Conservation (phyloP, 2,113 vertebrate species). For the Nesospiza acunhae region DNA sequence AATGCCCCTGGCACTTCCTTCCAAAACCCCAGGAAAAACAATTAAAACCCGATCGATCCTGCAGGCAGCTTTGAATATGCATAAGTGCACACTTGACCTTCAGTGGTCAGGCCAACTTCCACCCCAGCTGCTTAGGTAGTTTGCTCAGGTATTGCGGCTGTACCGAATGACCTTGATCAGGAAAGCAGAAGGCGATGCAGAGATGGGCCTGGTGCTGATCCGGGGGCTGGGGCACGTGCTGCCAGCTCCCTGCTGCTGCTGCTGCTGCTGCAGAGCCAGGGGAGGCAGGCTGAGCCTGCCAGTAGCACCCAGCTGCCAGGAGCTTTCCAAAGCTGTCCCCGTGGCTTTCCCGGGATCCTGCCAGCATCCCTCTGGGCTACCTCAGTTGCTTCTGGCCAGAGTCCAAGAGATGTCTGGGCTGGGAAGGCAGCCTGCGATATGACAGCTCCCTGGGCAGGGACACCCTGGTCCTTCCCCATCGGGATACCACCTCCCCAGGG, state of each 20-base stretch:
- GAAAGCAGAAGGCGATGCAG: neutral
- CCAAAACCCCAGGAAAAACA: constrained; percentile 98
- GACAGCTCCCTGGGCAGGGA: neutral
- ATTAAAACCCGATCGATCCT: constrained; percentile 98
- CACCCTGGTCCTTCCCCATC: neutral
- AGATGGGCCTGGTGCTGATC: neutral
- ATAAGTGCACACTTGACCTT: constrained; percentile 99
- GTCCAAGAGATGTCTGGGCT: neutral
- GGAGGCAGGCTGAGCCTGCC: neutral
- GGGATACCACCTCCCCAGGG: neutral
- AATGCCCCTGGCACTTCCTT: constrained; percentile 97
- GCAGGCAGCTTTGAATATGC: constrained; percentile 94
- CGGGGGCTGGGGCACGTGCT: fast-evolving
- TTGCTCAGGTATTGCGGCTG: constrained; percentile 60
- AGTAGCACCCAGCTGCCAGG: neutral
- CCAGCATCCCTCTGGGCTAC: neutral
- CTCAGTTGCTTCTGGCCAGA: neutral
- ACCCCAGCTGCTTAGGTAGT: constrained; percentile 62
- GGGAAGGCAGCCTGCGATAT: neutral
- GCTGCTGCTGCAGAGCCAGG: neutral
- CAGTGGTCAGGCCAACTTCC: constrained; percentile 78
- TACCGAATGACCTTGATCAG: constrained; percentile 61
- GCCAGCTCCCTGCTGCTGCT: neutral
- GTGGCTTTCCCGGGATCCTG: neutral
- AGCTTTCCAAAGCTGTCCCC: neutral